Conservation (phyloP, 2,113 vertebrate genomes). For the Cynocephalus volans region DNA sequence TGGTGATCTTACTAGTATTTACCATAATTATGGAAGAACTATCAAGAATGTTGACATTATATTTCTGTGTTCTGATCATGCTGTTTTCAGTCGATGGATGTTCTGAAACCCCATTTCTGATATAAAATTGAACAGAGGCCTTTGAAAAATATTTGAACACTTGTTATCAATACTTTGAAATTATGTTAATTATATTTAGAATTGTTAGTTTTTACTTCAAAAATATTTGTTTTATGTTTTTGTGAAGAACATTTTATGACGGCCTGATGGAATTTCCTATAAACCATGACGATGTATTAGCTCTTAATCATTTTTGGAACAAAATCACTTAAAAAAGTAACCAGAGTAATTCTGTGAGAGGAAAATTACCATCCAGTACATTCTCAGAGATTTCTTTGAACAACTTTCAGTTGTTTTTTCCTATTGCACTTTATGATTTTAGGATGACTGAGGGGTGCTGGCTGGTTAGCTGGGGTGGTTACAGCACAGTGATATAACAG, state of each 20-base stretch:
- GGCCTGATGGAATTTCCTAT: not conserved
- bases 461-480: no score
- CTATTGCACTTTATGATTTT: not conserved
- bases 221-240: not conserved
- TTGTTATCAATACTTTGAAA: not conserved
- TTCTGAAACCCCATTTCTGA: not conserved
- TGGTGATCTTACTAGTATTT: not conserved
- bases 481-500: no score
- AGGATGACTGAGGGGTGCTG: not conserved
- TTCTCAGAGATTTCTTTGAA: not conserved
- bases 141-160: not conserved
- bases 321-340: not conserved
- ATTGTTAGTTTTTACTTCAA: not conserved
- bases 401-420: not conserved
- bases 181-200: not conserved
- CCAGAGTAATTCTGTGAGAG: not conserved
- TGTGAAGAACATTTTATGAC: not conserved
- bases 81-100: not conserved
- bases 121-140: not conserved
- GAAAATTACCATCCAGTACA: not conserved
- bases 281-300: not conserved
- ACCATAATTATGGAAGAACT: not conserved
- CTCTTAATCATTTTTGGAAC: not conserved
- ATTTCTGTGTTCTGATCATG: not conserved
- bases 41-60: not conserved